These are phyloP conservation scores for Hippocampus mohnikei DNA, from an alignment of 2,113 vertebrate genomes.

Conservation along the genomic window DNA sequence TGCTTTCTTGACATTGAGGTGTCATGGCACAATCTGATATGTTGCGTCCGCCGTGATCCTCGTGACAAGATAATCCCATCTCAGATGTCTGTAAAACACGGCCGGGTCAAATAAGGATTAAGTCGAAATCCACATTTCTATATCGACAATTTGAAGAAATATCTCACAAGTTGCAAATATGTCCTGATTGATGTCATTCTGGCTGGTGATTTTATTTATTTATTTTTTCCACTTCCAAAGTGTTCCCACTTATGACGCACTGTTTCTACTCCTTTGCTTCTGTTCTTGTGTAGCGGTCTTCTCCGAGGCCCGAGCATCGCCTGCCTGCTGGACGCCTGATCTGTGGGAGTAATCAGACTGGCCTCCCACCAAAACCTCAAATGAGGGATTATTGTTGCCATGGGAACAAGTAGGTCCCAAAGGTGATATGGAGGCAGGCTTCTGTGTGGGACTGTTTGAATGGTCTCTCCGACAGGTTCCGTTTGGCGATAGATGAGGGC, in stretches of 20 bases:
- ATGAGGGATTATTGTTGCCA: slow-evolving; percentile 50
- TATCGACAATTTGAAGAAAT: background rate
- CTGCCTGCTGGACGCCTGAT: slow-evolving; percentile 42
- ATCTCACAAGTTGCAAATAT: background rate
- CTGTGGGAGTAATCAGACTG: slow-evolving; percentile 29
- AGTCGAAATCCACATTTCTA: slow-evolving; percentile 12
- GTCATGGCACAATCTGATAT: background rate
- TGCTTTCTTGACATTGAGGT: background rate
- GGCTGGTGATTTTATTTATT: background rate
- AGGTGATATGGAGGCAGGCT: slow-evolving; percentile 47
- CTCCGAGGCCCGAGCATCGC: slow-evolving; percentile 2
- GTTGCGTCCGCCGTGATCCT: background rate
- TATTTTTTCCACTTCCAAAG: background rate
- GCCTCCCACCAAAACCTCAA: slow-evolving; percentile 9
- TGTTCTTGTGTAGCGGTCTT: slow-evolving; percentile 24
- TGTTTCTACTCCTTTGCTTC: background rate
- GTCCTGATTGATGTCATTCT: background rate
- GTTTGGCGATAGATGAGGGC: background rate
- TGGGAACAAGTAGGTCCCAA: slow-evolving; percentile 70
- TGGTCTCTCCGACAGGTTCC: background rate
- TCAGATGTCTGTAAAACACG: background rate
- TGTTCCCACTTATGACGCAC: background rate
- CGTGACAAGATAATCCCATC: slow-evolving; percentile 19
- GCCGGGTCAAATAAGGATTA: slow-evolving; percentile 19
- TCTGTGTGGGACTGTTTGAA: background rate